Conservation (phyloP, 1,140 invertebrate genomes). For the Papilio machaon region DNA sequence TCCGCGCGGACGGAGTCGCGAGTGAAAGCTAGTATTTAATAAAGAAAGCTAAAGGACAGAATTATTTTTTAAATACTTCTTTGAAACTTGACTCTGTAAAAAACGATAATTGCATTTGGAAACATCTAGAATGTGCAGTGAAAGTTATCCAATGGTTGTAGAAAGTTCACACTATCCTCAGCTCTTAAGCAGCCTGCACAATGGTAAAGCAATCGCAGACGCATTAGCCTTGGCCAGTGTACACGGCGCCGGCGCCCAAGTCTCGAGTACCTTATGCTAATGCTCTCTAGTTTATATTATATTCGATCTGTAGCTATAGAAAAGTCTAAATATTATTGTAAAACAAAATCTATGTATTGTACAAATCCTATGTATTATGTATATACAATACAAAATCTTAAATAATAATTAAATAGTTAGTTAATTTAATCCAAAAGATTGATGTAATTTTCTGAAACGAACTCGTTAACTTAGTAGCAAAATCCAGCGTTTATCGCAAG, state of each 20-base stretch:
- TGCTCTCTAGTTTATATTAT: background rate
- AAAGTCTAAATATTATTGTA: background rate
- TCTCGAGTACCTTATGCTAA: slow-evolving; percentile 30
- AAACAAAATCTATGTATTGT: background rate
- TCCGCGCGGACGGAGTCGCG: no score
- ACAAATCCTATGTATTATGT: no score
- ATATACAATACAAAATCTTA: background rate
- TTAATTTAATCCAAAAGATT: no score
- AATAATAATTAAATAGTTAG: background rate
- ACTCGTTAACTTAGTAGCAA: no score
- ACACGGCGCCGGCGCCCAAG: slow-evolving; percentile 19
- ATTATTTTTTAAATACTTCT: no score
- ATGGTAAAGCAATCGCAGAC: slow-evolving; percentile 36
- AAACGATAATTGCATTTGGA: background rate
- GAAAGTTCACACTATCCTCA: background rate
- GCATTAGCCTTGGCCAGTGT: slow-evolving; percentile 37
- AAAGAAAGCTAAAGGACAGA: no score
- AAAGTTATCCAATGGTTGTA: slow-evolving; percentile 12
- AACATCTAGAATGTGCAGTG: background rate
- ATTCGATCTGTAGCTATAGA: background rate
- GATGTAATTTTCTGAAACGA: no score
- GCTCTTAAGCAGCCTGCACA: background rate
- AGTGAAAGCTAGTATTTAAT: no score
- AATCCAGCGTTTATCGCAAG: no score
- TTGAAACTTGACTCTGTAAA: background rate